Conservation (phyloP, 2,888 invertebrate species). For the Sceliomorpha sp. region DNA sequence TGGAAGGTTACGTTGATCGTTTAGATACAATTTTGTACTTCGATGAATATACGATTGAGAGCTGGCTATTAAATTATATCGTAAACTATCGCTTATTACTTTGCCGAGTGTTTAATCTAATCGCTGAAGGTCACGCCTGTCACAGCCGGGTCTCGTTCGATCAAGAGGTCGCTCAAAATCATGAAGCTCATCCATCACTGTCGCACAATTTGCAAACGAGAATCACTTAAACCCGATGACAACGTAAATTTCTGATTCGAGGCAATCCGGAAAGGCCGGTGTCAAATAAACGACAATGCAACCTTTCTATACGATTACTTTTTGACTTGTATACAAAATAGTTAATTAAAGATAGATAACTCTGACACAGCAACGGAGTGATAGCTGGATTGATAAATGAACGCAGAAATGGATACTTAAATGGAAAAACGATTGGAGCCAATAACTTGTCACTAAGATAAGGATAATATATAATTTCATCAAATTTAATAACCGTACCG, state of each 20-base stretch:
- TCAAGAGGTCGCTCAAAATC: conserved; percentile 59
- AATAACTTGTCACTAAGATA: too few species aligned
- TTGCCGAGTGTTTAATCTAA: conserved; percentile 35
- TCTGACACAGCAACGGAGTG: too few species aligned
- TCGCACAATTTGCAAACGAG: conserved; percentile 44
- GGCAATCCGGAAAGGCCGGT: conserved; percentile 24
- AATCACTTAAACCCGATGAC: conserved; percentile 43
- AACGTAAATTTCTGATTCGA: conserved; percentile 34
- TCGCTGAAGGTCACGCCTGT: conserved; percentile 39
- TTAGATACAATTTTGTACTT: conserved; percentile 28
- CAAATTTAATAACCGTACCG: too few species aligned
- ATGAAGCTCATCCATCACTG: conserved; percentile 61
- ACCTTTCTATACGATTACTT: too few species aligned
- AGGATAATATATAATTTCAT: too few species aligned
- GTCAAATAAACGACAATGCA: neutral
- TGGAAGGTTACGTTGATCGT: conserved; percentile 23
- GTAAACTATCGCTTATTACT: conserved; percentile 20
- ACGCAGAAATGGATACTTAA: too few species aligned
- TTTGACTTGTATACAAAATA: too few species aligned
- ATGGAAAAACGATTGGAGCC: too few species aligned
- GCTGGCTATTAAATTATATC: conserved; percentile 36
- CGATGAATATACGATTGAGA: conserved; percentile 3
- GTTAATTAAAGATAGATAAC: too few species aligned
- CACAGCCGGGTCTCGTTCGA: conserved; percentile 33
- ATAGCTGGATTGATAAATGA: too few species aligned